Conservation (phyloP, 2,113 vertebrate genomes). For the Grus americana region DNA sequence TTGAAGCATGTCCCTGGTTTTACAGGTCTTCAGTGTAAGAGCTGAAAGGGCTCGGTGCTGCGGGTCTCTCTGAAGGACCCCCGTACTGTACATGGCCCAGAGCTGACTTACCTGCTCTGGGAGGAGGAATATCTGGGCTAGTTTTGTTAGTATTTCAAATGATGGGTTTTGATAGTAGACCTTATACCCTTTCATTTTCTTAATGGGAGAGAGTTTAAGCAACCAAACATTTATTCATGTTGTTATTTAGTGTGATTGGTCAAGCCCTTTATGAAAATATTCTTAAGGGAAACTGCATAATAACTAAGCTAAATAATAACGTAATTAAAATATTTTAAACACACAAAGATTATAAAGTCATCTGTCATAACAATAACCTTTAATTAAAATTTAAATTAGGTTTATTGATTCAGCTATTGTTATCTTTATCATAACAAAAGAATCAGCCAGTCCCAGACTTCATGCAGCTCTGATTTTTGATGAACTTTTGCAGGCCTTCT, state of each 20-base stretch:
- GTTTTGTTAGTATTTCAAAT: neutral
- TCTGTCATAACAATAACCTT: neutral
- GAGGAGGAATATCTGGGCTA: neutral
- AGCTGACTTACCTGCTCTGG: neutral
- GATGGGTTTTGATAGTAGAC: neutral
- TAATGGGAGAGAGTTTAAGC: neutral
- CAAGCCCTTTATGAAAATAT: neutral
- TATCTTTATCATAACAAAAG: neutral
- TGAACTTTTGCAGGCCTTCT: constrained; percentile 44
- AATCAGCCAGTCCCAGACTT: neutral
- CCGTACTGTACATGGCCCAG: neutral
- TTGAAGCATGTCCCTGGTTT: neutral
- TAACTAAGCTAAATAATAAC: too few relatives aligned
- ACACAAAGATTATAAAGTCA: neutral
- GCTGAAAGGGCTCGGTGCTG: neutral
- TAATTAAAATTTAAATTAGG: neutral
- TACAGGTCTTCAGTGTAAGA: neutral
- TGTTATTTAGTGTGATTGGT: neutral
- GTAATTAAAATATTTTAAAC: neutral
- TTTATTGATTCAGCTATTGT: neutral
- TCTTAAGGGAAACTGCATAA: neutral
- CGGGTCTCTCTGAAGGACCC: neutral
- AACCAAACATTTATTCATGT: neutral
- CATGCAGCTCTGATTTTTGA: neutral
- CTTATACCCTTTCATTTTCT: neutral